Evolutionary conservation across 64 coral and sea anemone species (phyloP), one percentile per base, ranked within the genome.

Genomic region (Actinia equina): DNA sequence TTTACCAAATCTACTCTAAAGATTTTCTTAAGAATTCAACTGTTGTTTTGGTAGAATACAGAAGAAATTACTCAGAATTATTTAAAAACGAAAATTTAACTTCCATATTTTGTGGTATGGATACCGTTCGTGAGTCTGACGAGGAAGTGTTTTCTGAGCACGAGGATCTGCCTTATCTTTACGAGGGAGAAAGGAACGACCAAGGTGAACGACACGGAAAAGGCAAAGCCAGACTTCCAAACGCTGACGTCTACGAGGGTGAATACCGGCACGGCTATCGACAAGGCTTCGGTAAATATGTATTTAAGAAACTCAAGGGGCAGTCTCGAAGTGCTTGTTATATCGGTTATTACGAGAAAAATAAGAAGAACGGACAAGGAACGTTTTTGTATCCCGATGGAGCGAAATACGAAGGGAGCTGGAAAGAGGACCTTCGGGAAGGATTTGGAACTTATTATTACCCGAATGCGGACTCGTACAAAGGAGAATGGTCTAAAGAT

Each of bases 351-450:
- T 99, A 99, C 43, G 93, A 90, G 43, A 94, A 89, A 79, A 94
- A 94, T 86, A 98, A 98, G 90, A 98, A 98, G 87, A 98, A 98
- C 88, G 96, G 96, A 20, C 93, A 98, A 79, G 96, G 96, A 4
- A 98, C 96, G 8, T 98, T 98, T 53, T 85, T 98, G 52, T 98
- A 98, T 59, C 96, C 96, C 0, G 96, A 99, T 55, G 97, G 97
- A 17, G 93, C 97, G 30, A 99, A 99, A 82, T 99, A 95, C 77
- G 91, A 95, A 58, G 97, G 97, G 17, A 83, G 91, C 86, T 99
- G 97, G 97, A 93, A 85, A 52, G 91, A 99, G 27, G 97, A 99
- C 59, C 82, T 95, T 16, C 87, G 93, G 14, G 93, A 99, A 43
- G 97, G 97, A 27, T 99, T 91, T 78, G 97, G 97, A 5, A 90